These are phyloP conservation scores for Microcebus griseorufus DNA, from an alignment of 2,113 vertebrate species.

Conservation along the genomic window DNA sequence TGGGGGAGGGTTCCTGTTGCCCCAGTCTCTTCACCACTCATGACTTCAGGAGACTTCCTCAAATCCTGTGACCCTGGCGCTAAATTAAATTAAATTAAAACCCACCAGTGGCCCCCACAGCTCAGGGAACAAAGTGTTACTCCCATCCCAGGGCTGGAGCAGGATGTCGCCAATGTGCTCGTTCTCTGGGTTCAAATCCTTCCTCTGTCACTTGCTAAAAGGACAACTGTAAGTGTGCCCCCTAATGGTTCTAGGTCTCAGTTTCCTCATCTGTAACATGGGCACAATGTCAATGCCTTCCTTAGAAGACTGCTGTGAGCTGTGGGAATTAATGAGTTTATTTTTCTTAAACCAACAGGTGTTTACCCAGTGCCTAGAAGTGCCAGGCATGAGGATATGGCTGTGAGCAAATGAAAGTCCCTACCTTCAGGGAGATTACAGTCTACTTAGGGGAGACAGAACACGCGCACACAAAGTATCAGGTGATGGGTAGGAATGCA, in stretches of 20 bases:
- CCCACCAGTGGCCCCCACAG: not conserved
- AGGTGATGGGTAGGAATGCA: not conserved
- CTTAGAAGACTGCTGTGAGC: not conserved
- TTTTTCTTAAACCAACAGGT: not conserved
- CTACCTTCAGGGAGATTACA: not conserved
- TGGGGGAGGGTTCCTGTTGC: not conserved
- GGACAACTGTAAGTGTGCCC: not conserved
- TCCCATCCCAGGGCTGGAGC: not conserved
- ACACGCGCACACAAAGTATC: not conserved
- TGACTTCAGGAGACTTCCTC: not conserved
- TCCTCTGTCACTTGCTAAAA: not conserved
- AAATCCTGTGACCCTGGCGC: not conserved
- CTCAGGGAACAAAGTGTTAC: not conserved
- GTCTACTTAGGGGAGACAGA: not conserved
- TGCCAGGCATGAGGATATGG: not conserved
- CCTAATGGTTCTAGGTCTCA: not conserved
- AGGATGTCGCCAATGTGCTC: fast-evolving
- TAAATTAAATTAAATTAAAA: not conserved
- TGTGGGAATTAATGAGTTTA: not conserved
- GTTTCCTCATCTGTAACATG: not conserved
- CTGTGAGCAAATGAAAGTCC: not conserved
- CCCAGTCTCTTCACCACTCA: fast-evolving
- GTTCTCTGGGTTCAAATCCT: not conserved
- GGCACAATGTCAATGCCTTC: not conserved
- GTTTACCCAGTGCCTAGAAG: not conserved